Percentiles rank a stretch among this genome's conserved stretches.
Evolutionary conservation across 2,797 vertebrate species (phyloP).

Genomic region (Typhlichthys subterraneus): DNA sequence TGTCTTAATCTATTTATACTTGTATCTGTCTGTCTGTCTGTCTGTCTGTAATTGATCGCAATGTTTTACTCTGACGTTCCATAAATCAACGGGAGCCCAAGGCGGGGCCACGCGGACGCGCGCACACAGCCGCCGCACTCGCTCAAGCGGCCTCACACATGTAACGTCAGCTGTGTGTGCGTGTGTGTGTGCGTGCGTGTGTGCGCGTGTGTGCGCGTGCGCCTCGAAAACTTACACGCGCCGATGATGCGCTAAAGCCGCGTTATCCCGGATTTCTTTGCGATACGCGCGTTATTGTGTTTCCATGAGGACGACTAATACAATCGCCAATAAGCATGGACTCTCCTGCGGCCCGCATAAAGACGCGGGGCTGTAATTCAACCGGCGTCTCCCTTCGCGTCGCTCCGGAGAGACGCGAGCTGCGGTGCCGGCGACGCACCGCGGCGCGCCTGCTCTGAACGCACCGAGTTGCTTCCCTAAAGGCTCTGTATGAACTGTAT

Average conservation of each 20-base stretch:
- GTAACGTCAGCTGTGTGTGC: background rate
- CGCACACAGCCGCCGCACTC: constrained; percentile 18
- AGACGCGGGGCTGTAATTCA: constrained; percentile 7
- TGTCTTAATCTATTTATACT: background rate
- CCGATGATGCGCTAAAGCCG: no score
- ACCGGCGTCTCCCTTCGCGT: constrained; percentile 22
- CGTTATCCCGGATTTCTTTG: no score
- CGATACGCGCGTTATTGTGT: no score
- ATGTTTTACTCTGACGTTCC: background rate
- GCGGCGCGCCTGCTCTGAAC: background rate
- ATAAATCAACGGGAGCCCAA: background rate
- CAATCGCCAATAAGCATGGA: no score
- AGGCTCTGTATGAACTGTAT: background rate
- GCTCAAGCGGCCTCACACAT: constrained; percentile 15
- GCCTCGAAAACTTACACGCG: no score
- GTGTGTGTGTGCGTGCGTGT: background rate
- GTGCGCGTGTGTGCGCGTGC: background rate
- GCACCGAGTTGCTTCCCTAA: background rate
- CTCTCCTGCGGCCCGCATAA: no score
- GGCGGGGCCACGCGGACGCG: constrained; percentile 46
- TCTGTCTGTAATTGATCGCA: background rate
- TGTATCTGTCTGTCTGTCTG: background rate
- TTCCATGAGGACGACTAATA: no score
- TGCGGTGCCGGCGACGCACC: constrained; percentile 5
- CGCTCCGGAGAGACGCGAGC: constrained; percentile 11